These are phyloP conservation scores for Chydorus sphaericus DNA, from an alignment of 2,888 invertebrate species.

Conservation along the genomic window DNA sequence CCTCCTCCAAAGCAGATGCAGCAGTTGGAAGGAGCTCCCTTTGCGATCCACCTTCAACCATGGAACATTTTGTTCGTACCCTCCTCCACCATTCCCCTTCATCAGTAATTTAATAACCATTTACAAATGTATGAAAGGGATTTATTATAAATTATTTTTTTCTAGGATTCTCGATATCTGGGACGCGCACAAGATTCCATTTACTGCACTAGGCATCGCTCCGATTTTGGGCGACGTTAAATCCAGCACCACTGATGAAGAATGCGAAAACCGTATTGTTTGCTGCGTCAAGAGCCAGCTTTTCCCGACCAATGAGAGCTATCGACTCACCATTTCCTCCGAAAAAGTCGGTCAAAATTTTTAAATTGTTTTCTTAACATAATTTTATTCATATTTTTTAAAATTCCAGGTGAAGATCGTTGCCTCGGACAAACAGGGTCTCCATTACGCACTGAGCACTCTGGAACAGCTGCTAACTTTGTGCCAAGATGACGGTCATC, in stretches of 20 bases:
- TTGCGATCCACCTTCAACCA: conserved; percentile 22
- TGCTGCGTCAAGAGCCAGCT: conserved; percentile 37
- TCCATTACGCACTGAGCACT: conserved; percentile 42
- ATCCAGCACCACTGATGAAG: conserved; percentile 19
- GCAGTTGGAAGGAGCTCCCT: conserved; percentile 35
- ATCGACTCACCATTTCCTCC: conserved; percentile 36
- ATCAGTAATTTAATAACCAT: conserved; percentile 2
- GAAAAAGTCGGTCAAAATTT: conserved; percentile 17
- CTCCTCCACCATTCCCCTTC: conserved; percentile 3
- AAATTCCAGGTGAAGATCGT: conserved; percentile 34
- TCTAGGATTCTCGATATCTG: conserved; percentile 36
- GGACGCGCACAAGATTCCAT: conserved; percentile 34
- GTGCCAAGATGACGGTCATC: conserved; percentile 25
- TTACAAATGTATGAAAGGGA: too few species aligned
- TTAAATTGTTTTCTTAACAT: background rate
- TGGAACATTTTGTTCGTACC: conserved; percentile 6
- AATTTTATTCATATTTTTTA: conserved; percentile 9
- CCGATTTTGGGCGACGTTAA: conserved; percentile 32
- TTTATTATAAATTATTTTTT: conserved; percentile 8
- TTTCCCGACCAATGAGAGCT: conserved; percentile 34
- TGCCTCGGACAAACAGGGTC: conserved; percentile 38
- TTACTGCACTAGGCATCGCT: conserved; percentile 33
- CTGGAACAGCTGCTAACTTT: conserved; percentile 38
- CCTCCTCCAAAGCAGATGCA: conserved; percentile 42
- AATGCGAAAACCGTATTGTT: conserved; percentile 31